Conservation (phyloP, 2,888 invertebrate species). For the Zaprionus lineosus region DNA sequence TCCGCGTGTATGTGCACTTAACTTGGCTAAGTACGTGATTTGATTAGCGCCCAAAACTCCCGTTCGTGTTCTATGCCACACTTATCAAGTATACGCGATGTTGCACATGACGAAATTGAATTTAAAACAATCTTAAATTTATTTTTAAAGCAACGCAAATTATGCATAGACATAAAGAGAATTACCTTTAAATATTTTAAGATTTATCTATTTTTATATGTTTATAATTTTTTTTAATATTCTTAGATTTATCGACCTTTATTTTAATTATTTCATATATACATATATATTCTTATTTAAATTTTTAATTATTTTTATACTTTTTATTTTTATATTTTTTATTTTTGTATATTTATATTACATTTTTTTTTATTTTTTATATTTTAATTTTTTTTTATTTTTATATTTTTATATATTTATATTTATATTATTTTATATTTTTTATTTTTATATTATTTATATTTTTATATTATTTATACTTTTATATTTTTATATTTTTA, state of each 20-base stretch:
- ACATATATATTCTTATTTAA: neutral
- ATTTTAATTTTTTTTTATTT: too few species aligned
- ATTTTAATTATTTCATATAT: too few species aligned
- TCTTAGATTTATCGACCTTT: too few species aligned
- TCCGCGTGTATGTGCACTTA: constrained; percentile 54
- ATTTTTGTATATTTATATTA: neutral
- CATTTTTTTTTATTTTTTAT: neutral
- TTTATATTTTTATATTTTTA: neutral
- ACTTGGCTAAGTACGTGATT: constrained; percentile 78
- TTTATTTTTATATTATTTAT: too few species aligned
- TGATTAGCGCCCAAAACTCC: constrained; percentile 72
- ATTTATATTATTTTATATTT: too few species aligned
- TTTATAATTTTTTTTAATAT: neutral
- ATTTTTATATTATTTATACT: neutral
- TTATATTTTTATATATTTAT: too few species aligned
- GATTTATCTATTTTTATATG: too few species aligned
- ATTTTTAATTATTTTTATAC: neutral
- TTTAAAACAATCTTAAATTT: constrained; percentile 40
- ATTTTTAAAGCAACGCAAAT: too few species aligned
- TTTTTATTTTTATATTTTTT: too few species aligned
- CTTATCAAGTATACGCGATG: constrained; percentile 62
- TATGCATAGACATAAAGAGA: too few species aligned
- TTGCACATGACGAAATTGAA: constrained; percentile 42
- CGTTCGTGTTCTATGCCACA: constrained; percentile 38
- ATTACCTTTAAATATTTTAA: too few species aligned